These are phyloP conservation scores for Gambelia wislizenii DNA, from an alignment of 2,797 vertebrate genomes.

Conservation along the genomic window DNA sequence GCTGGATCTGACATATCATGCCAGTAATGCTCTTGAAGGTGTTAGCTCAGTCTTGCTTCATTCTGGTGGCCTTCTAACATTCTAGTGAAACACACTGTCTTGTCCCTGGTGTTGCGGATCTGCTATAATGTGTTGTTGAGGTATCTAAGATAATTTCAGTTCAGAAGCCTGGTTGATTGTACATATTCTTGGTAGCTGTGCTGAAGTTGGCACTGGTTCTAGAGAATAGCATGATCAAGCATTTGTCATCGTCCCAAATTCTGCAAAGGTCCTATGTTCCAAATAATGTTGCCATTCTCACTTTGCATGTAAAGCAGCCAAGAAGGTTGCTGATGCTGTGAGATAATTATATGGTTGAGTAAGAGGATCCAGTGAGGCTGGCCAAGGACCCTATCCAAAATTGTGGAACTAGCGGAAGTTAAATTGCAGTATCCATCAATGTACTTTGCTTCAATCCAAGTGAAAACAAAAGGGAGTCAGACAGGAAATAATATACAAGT, in stretches of 20 bases:
- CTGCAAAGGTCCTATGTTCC: neutral
- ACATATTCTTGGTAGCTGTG: neutral
- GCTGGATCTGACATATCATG: constrained; percentile 38
- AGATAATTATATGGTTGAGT: neutral
- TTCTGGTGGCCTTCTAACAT: constrained; percentile 35
- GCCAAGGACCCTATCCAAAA: neutral
- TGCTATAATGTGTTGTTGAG: neutral
- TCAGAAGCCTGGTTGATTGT: neutral
- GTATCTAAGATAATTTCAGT: neutral
- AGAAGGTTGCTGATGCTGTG: too few species aligned
- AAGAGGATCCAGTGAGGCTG: neutral
- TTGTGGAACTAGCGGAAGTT: neutral
- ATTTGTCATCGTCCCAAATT: neutral
- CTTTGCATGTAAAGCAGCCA: neutral
- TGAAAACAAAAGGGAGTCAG: neutral
- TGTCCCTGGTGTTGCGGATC: neutral
- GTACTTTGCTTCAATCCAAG: neutral
- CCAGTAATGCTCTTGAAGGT: constrained; percentile 26
- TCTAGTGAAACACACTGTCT: neutral
- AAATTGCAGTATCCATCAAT: neutral
- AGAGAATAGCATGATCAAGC: neutral
- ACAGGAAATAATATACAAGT: too few species aligned
- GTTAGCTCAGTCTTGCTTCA: constrained; percentile 44
- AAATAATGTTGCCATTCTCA: neutral
- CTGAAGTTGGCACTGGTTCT: neutral